Percentiles rank a stretch among this genome's conserved stretches.
phyloP scores from a whole-genome alignment of 2,888 invertebrate species.

The Torymus auratus region DNA sequence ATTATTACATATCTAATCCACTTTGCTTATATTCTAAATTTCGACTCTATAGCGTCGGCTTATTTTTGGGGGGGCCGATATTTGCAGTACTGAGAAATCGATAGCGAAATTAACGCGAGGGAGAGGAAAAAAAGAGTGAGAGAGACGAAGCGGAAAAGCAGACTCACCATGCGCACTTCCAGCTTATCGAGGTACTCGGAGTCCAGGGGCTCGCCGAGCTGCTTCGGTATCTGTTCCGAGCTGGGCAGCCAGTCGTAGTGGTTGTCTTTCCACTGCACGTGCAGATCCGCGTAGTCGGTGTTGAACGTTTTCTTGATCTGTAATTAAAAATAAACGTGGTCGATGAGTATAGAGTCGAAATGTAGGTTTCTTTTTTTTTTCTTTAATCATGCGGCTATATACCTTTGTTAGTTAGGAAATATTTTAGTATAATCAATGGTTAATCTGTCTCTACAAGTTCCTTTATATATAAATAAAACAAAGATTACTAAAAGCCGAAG shows the following conservation, averaged over 20 bases:
- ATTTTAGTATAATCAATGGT: too few species aligned
- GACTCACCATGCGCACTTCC: constrained; percentile 75
- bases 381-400: too few species aligned
- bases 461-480: too few species aligned
- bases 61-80: too few species aligned
- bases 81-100: too few species aligned
- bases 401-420: too few species aligned
- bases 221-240: constrained; percentile 77
- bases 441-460: too few species aligned
- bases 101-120: too few species aligned
- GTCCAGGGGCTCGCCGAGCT: constrained; percentile 75
- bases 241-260: constrained; percentile 79
- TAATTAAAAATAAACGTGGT: constrained; percentile 66
- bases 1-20: background rate
- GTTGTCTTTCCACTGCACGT: constrained; percentile 75
- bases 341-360: constrained; percentile 3
- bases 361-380: background rate
- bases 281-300: constrained; percentile 73
- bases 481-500: too few species aligned
- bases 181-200: constrained; percentile 75
- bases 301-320: constrained; percentile 78
- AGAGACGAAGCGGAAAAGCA: background rate
- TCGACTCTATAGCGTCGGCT: too few species aligned
- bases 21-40: too few species aligned
- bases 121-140: background rate